A percentile compares a stretch with the other conserved stretches of the same genome.
Conservation (phyloP, 2,888 invertebrate genomes). For the Tiphia femorata region DNA sequence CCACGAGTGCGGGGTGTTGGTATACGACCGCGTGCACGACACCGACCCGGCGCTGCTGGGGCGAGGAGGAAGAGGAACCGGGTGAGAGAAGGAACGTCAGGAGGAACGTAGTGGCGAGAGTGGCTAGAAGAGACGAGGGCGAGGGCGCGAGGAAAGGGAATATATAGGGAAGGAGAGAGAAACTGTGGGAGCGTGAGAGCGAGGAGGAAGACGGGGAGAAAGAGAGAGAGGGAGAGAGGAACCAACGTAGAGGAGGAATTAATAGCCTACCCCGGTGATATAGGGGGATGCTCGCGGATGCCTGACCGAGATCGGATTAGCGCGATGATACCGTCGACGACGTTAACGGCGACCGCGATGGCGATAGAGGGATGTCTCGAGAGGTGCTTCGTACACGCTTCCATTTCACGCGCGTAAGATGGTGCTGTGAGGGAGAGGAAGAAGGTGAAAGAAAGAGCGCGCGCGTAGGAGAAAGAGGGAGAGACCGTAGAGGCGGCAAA, state of each 20-base stretch:
- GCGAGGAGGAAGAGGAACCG: neutral
- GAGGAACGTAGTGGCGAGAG: neutral
- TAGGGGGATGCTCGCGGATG: no score
- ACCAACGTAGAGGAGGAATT: neutral
- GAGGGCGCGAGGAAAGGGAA: slow-evolving; percentile 2
- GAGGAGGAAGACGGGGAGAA: neutral
- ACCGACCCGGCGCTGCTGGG: neutral
- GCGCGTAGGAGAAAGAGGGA: no score
- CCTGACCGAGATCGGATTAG: no score
- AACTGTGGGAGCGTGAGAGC: neutral
- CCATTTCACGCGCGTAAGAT: slow-evolving; percentile 9
- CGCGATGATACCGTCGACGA: no score
- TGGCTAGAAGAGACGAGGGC: neutral
- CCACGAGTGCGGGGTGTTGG: slow-evolving; percentile 3
- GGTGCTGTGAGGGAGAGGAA: slow-evolving; percentile 25
- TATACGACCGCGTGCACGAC: slow-evolving; percentile 39
- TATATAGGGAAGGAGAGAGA: neutral
- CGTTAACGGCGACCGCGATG: neutral
- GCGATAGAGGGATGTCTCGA: slow-evolving; percentile 7
- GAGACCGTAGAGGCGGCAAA: no score
- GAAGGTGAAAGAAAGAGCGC: slow-evolving; percentile 4
- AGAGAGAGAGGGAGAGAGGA: neutral
- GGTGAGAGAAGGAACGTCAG: neutral
- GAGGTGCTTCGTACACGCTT: slow-evolving; percentile 20
- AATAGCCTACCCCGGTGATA: no score